Evolutionary conservation across 2,113 vertebrate genomes (phyloP).

Genomic region (Puma concolor): DNA sequence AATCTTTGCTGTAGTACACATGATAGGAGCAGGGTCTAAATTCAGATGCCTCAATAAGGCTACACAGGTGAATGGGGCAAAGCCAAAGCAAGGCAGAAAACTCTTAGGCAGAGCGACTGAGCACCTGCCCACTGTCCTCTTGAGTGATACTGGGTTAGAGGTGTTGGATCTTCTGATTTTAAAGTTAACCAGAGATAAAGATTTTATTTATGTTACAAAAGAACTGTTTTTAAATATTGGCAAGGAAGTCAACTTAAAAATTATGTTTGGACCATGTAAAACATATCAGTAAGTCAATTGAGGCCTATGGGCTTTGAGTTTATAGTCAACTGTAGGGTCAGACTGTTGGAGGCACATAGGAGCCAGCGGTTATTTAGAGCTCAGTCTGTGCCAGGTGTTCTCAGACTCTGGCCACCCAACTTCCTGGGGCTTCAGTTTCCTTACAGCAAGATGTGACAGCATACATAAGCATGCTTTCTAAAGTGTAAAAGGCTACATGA

Average conservation of each 20-base stretch:
- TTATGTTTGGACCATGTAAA: background rate
- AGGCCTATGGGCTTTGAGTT: accelerated
- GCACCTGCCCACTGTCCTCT: background rate
- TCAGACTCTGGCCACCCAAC: background rate
- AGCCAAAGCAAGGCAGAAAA: background rate
- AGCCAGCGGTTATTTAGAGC: background rate
- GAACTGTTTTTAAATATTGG: background rate
- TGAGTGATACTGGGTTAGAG: background rate
- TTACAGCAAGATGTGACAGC: background rate
- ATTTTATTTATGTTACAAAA: slow-evolving; percentile 1
- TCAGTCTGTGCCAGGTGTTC: background rate
- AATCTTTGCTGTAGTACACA: background rate
- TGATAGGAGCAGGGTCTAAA: background rate
- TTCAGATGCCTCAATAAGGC: background rate
- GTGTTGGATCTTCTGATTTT: background rate
- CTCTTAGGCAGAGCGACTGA: background rate
- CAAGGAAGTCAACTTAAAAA: background rate
- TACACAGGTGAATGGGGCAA: no score
- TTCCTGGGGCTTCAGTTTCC: background rate
- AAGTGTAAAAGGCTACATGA: background rate
- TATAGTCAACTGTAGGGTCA: background rate
- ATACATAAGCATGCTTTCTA: background rate
- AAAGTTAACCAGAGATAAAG: background rate
- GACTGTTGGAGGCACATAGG: accelerated
- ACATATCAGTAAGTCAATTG: background rate